Conservation (phyloP, 2,113 vertebrate genomes). For the Brachyistius frenatus region DNA sequence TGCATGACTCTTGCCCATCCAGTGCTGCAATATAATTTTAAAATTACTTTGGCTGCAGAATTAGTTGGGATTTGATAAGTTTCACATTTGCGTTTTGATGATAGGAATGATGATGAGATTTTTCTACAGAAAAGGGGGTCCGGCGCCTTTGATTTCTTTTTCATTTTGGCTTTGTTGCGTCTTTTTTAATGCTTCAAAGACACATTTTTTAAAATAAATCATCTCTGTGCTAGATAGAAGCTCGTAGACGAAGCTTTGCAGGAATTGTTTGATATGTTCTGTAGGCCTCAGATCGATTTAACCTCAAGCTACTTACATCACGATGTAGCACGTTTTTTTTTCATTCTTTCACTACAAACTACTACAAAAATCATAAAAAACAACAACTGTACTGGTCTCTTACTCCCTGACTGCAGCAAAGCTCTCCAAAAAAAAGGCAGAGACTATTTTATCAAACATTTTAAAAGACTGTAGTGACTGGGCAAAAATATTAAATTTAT, state of each 20-base stretch:
- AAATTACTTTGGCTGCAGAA: conserved; percentile 60
- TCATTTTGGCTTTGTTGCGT: conserved; percentile 76
- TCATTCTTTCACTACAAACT: background rate
- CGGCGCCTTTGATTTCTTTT: conserved; percentile 73
- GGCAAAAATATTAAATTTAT: conserved; percentile 75
- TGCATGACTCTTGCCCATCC: conserved; percentile 60
- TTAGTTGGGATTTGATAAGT: conserved; percentile 69
- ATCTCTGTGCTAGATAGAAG: conserved; percentile 47
- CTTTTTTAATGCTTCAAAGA: conserved; percentile 78
- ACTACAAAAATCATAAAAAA: conserved; percentile 30
- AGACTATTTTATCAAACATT: conserved; percentile 51
- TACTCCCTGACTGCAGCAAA: background rate
- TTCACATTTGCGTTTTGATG: conserved; percentile 76
- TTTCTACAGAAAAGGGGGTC: conserved; percentile 61
- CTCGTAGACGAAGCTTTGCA: conserved; percentile 50
- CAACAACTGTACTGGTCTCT: conserved; percentile 7
- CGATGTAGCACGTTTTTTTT: conserved; percentile 1
- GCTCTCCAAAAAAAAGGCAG: conserved; percentile 24
- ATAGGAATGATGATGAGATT: conserved; percentile 74
- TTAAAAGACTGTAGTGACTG: conserved; percentile 62
- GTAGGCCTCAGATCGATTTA: conserved; percentile 51
- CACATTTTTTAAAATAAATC: conserved; percentile 68
- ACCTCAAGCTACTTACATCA: conserved; percentile 20
- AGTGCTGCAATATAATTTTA: conserved; percentile 46
- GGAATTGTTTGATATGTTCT: conserved; percentile 55